Evolutionary conservation across 1,140 invertebrate genomes (phyloP), one percentile per base, ranked within the genome.

Genomic region (Drosophila novamexicana): DNA sequence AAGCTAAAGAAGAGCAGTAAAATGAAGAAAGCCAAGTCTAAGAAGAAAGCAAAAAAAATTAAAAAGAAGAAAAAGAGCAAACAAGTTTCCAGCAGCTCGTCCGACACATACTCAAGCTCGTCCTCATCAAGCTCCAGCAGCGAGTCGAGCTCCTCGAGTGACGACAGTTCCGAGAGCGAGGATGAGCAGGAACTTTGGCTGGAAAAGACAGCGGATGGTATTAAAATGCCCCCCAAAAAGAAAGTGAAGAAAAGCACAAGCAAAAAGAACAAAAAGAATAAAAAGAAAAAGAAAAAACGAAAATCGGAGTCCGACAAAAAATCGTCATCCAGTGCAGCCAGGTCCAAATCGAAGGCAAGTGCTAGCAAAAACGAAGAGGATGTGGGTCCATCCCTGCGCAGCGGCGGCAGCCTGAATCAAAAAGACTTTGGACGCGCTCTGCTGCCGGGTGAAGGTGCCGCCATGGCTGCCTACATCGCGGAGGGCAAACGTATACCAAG

Each of bases 401-500:
- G 95, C 29, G 95, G 96, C 34, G 95, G 96, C 2, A 95, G 95
- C 16, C 91, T 97, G 0, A 96, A 95, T 32, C 94, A 95, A 50
- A 96, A 96, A 93, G 96, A 97, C 85, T 96, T 97, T 93, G 97
- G 97, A 7, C 97, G 97, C 92, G 98, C 98, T 59, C 93, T 99
- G 75, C 92, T 99, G 39, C 98, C 98, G 1, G 98, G 98, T 78
- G 98, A 99, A 95, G 98, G 98, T 93, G 97, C 97, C 29, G 98
- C 98, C 0, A 99, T 99, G 98, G 98, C 98, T 45, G 97, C 98
- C 7, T 99, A 97, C 92, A 98, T 99, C 8, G 98, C 98, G 0
- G 98, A 99, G 93, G 99, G 99, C 4, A 99, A 99, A 93, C 94
- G 99, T 56, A 99, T 99, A 89, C 99, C 99, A 0, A 93, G 99